Evolutionary conservation across 1,140 invertebrate species (phyloP).

Genomic region (Bradynema listronoti): DNA sequence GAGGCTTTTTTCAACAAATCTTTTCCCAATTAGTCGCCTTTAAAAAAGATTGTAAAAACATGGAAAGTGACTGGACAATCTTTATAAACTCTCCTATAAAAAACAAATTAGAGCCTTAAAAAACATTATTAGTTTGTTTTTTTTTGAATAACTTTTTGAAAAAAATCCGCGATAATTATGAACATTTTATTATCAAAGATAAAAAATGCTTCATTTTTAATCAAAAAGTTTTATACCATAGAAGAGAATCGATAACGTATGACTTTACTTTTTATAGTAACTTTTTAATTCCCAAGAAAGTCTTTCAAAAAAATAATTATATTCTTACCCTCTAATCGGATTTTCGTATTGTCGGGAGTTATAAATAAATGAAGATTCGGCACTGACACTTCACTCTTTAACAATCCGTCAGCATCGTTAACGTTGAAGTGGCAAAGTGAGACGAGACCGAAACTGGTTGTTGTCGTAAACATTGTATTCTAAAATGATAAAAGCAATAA

Average conservation of each 20-base stretch:
- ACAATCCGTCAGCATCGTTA: not conserved
- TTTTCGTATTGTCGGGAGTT: not conserved
- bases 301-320: not conserved
- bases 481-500: too few species aligned
- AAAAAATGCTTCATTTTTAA: not conserved
- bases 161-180: not conserved
- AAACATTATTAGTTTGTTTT: not conserved
- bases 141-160: not conserved
- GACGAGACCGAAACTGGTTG: not conserved
- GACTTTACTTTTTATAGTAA: not conserved
- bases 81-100: too few species aligned
- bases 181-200: not conserved
- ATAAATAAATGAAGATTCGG: not conserved
- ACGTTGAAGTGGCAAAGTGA: not conserved
- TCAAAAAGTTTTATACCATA: not conserved
- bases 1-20: too few species aligned
- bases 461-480: too few species aligned
- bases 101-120: too few species aligned
- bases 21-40: too few species aligned
- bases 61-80: too few species aligned
- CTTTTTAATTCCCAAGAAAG: too few species aligned
- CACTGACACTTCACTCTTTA: constrained; percentile 3
- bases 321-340: constrained; percentile 1
- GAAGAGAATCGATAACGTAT: not conserved
- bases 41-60: too few species aligned